phyloP scores from a whole-genome alignment of 2,888 invertebrate species.

The Sminthurides aquaticus region DNA sequence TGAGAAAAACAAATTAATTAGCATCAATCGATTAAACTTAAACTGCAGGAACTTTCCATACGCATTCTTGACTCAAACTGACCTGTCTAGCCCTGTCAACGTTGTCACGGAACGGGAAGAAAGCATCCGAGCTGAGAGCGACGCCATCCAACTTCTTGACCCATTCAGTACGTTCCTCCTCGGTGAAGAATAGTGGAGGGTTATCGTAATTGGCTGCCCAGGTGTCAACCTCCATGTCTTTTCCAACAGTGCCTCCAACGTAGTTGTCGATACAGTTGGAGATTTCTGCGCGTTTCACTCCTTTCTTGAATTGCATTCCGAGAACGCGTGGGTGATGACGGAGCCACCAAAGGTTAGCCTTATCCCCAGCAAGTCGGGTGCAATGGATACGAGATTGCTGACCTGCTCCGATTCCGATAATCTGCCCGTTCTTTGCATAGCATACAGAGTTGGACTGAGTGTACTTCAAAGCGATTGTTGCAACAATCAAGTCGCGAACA shows the following conservation, averaged over 20 bases:
- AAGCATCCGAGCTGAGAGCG: conserved; percentile 89
- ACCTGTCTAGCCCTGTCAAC: conserved; percentile 87
- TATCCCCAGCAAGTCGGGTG: conserved; percentile 91
- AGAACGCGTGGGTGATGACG: conserved; percentile 82
- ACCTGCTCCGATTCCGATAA: conserved; percentile 96
- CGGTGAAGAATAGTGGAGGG: conserved; percentile 64
- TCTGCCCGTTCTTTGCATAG: conserved; percentile 85
- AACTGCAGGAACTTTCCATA: background rate
- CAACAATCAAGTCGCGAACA: conserved; percentile 83
- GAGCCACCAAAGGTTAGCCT: conserved; percentile 84
- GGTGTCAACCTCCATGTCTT: conserved; percentile 69
- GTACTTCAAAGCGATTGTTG: conserved; percentile 92
- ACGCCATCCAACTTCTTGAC: conserved; percentile 63
- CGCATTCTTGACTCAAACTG: conserved; percentile 42
- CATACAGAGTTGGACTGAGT: conserved; percentile 99
- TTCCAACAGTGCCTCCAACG: conserved; percentile 83
- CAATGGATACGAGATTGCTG: conserved; percentile 98
- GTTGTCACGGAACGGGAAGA: conserved; percentile 97
- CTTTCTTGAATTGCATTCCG: conserved; percentile 73
- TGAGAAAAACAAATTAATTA: too few relatives aligned
- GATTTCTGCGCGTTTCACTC: conserved; percentile 80
- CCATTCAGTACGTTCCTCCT: conserved; percentile 63
- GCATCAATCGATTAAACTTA: too few relatives aligned
- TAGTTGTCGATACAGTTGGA: conserved; percentile 94
- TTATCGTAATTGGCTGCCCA: conserved; percentile 69